A percentile compares a stretch with the other conserved stretches of the same genome.
Evolutionary conservation across 2,888 invertebrate genomes (phyloP).

Genomic region (Imbricaverruca yamaguchii): DNA sequence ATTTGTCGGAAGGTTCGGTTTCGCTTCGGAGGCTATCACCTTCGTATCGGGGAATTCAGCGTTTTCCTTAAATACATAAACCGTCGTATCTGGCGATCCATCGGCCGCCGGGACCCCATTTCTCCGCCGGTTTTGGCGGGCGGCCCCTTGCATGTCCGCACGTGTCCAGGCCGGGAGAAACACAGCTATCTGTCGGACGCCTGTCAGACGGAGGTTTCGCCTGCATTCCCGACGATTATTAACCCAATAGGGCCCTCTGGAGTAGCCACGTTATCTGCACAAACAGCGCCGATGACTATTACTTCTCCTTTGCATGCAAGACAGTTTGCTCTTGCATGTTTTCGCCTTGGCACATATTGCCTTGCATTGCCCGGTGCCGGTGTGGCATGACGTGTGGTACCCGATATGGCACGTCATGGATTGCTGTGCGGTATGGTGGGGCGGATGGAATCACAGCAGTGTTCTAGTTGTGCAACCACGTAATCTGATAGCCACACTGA

Average conservation of each 20-base stretch:
- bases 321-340: too few relatives aligned
- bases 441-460: too few relatives aligned
- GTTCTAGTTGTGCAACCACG: background rate
- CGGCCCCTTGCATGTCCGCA: background rate
- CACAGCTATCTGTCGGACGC: background rate
- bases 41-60: background rate
- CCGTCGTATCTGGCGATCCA: background rate
- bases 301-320: background rate
- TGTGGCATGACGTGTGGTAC: background rate
- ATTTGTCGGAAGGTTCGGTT: background rate
- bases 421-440: too few relatives aligned
- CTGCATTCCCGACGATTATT: background rate
- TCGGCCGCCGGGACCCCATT: background rate
- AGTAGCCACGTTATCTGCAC: background rate
- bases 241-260: background rate
- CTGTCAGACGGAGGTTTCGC: background rate
- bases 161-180: background rate
- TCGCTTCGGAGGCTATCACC: background rate
- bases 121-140: background rate
- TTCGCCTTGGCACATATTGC: too few relatives aligned
- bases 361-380: too few relatives aligned
- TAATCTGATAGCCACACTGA: background rate
- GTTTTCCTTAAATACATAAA: background rate
- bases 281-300: background rate
- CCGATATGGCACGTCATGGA: background rate